phyloP scores from a whole-genome alignment of 2,113 vertebrate species.

The Chelonoidis abingdonii region DNA sequence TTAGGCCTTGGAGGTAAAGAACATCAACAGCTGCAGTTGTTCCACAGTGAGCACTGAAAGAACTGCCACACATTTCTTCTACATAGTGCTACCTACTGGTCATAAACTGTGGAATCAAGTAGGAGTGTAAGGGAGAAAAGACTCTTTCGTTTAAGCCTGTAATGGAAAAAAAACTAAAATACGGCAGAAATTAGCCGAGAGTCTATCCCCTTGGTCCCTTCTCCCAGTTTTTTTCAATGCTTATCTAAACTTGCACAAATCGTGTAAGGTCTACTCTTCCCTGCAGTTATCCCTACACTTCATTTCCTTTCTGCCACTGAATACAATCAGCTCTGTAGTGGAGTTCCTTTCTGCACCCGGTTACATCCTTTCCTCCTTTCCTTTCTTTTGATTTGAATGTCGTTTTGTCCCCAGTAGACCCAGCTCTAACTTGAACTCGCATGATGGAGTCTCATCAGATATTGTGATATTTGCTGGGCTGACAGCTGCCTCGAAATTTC shows the following conservation, averaged over 20 bases:
- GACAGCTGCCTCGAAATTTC: background rate
- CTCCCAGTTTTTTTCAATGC: background rate
- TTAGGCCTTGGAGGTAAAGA: constrained; percentile 45
- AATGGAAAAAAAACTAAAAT: background rate
- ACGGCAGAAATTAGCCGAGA: background rate
- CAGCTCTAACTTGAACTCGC: background rate
- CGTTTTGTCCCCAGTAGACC: background rate
- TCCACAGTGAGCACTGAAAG: constrained; percentile 13
- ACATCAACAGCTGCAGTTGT: constrained; percentile 22
- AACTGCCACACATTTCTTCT: background rate
- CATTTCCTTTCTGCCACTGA: background rate
- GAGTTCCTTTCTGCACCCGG: background rate
- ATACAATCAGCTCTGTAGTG: background rate
- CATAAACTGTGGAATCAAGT: background rate
- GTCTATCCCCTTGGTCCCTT: background rate
- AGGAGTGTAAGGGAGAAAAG: background rate
- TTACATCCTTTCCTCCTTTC: background rate
- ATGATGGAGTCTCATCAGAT: background rate
- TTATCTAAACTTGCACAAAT: background rate
- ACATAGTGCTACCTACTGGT: background rate
- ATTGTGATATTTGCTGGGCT: background rate
- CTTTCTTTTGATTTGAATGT: background rate
- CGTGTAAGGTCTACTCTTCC: background rate
- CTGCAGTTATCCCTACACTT: background rate
- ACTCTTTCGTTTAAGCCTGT: too few species aligned